Evolutionary conservation across 2,113 vertebrate species (phyloP), one percentile per base, ranked within the genome.

Genomic region (Muscicapa adusta): DNA sequence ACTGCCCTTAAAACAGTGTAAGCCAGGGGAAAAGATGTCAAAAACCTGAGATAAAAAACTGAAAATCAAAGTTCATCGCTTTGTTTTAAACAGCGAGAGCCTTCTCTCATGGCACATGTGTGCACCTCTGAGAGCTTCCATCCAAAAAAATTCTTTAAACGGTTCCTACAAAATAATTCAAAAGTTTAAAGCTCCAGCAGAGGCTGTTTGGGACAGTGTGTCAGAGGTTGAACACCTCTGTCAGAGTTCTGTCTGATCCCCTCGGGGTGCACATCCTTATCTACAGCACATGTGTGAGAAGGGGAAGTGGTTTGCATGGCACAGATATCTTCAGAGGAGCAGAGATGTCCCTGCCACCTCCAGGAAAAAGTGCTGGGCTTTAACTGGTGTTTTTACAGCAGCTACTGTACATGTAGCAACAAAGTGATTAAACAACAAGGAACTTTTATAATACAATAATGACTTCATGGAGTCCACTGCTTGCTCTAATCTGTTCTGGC

Each of bases 291-390:
- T 0, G 0, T 14, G 36, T 33, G 45, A 48, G 47, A 65, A 19
- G 40, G 0, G 1, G 31, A 68, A 36, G n/a, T 2, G 82, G 34
- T 45, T 51, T 34, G 48, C 0, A 3, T 4, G 43, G 29, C 12
- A 34, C 61, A 45, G 12, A n/a, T 26, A 9, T 28, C 72, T 79
- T 54, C 67, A 51, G 51, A 58, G 65, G 20, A 61, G 7, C 74
- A 75, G 40, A 65, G 74, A 58, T 40, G 57, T 22, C 42, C 36
- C 76, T 45, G 51, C 50, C 81, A 75, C 71, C 22, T 42, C n/a
- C 58, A 45, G 34, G 54, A 65, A 23, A 3, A 61, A 18, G 12
- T 19, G 18, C 42, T 53, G 66, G 11, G 36, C 31, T 23, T 79
- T 66, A 33, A 5, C 2, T 22, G 3, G 6, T 47, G 43, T 38